Percentiles rank a stretch among this genome's conserved stretches.
These are phyloP conservation scores for Polyodon spathula DNA, from an alignment of 2,113 vertebrate species.

Conservation along the genomic window DNA sequence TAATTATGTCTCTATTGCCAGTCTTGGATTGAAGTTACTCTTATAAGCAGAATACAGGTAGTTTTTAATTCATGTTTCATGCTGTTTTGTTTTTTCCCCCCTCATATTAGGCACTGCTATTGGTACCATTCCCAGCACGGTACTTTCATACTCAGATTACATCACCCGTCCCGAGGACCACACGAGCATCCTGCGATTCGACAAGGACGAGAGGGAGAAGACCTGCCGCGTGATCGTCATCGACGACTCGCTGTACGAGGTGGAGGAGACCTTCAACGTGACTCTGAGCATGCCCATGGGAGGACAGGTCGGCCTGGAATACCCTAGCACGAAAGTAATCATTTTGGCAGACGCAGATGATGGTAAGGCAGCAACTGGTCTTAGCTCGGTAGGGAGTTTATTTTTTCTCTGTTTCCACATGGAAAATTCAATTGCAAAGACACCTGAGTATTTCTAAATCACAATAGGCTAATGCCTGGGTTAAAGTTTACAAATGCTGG, in stretches of 20 bases:
- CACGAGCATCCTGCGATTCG: constrained; percentile 65
- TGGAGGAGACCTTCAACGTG: constrained; percentile 71
- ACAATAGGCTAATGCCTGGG: no score
- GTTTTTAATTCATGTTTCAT: constrained; percentile 1
- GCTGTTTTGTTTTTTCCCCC: neutral
- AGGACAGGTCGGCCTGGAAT: constrained; percentile 56
- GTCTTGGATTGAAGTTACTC: no score
- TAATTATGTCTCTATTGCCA: no score
- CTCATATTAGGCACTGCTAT: constrained; percentile 55
- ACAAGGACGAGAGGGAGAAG: constrained; percentile 66
- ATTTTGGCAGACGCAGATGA: constrained; percentile 69
- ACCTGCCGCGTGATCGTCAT: constrained; percentile 65
- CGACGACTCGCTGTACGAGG: constrained; percentile 74
- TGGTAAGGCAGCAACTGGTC: constrained; percentile 49
- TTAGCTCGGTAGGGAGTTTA: neutral
- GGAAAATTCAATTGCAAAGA: no score
- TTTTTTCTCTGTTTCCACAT: no score
- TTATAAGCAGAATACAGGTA: no score
- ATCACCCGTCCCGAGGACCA: constrained; percentile 71
- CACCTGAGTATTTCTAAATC: no score
- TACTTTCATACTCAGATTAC: constrained; percentile 70
- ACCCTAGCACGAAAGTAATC: constrained; percentile 54
- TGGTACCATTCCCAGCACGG: constrained; percentile 59
- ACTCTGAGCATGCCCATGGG: constrained; percentile 70
- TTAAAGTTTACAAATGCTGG: no score